Base-by-base conservation (phyloP, 2,888 invertebrate genomes). In the Clivina fossor region DNA sequence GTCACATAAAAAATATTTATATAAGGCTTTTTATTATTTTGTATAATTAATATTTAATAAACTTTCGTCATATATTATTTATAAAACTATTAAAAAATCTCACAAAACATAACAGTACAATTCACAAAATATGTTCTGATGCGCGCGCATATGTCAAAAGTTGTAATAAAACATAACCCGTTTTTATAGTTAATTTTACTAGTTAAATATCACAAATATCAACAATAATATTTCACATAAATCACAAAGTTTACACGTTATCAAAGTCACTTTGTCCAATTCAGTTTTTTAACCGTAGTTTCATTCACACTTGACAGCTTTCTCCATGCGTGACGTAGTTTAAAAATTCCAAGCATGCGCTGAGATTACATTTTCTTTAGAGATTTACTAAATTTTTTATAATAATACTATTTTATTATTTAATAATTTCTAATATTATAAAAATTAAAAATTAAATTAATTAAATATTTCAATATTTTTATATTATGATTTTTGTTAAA, bases 251-350 rank as follows among this genome's bases (percentile, higher is more conserved):
- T 18, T 9, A 18, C 48, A 13, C 48, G 18, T 48, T 48, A 33
- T 24, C 40, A 28, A 38, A 49, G 28, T 18, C 38, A 47, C 40
- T 38, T 18, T 40, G 26, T 37, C 40, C 40, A 24, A 49, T 26
- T 49, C 38, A 49, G 28, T n/a, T 44, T 47, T 33, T 32, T n/a
- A n/a, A n/a, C n/a, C n/a, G n/a, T n/a, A 33, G 44, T 44, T 24
- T 5, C 47, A 20, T 19, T 33, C 24, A n/a, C 41, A 15, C 32
- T 37, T 55, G 51, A 62, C 62, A 64, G 65, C 68, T 68, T 68
- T 68, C 68, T 65, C 68, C 63, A 58, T 32, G 40, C 62, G 60
- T 65, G 65, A 67, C 66, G 67, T 67, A 65, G 65, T 61, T 59
- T 63, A 61, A 63, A 60, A 46, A 53, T 56, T 37, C 30, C 47